phyloP scores from a whole-genome alignment of 2,113 vertebrate species.

The Piaya cayana region DNA sequence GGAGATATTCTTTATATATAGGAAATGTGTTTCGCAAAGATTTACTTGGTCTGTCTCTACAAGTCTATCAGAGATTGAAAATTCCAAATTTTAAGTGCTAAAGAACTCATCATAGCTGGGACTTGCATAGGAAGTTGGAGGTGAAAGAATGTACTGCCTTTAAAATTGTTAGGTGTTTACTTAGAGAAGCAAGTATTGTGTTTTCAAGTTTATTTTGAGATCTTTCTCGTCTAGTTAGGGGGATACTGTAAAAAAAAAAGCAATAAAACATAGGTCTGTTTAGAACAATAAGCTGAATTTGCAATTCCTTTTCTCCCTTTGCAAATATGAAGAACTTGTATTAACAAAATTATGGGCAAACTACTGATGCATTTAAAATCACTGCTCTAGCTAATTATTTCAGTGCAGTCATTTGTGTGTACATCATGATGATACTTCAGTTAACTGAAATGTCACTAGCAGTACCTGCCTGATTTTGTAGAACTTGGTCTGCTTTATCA shows the following conservation, averaged over 20 bases:
- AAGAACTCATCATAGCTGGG: background rate
- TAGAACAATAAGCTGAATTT: background rate
- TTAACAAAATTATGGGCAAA: background rate
- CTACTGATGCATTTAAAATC: conserved; percentile 24
- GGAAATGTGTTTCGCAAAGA: background rate
- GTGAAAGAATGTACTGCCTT: background rate
- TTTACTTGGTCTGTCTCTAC: background rate
- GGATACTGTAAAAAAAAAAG: background rate
- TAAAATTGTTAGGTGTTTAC: background rate
- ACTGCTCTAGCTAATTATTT: conserved; percentile 66
- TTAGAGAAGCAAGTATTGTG: background rate
- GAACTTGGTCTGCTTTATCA: background rate
- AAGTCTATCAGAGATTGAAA: background rate
- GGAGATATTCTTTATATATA: background rate
- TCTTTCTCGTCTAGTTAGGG: background rate
- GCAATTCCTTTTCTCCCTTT: background rate
- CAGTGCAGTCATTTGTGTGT: conserved; percentile 27
- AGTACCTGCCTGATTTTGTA: background rate
- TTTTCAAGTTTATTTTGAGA: background rate
- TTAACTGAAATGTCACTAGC: background rate
- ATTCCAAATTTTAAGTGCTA: background rate
- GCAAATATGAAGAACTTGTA: background rate
- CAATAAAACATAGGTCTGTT: background rate
- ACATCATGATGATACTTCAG: background rate
- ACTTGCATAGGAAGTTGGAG: background rate